phyloP scores from a whole-genome alignment of 2,797 vertebrate genomes.

The Lepus oiostolus region DNA sequence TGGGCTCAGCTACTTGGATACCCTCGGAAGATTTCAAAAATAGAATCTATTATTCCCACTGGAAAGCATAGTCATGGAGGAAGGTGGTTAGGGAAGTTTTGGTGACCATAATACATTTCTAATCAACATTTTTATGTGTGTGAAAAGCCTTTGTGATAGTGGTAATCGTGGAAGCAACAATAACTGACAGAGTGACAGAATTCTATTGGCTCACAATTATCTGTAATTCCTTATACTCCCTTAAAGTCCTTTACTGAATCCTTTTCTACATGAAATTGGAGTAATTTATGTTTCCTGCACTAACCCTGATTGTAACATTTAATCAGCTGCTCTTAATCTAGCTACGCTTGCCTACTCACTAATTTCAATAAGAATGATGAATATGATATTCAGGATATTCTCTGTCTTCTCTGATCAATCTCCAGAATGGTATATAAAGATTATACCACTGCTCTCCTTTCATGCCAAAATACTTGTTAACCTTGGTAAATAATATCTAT shows the following conservation, averaged over 20 bases:
- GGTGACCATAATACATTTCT: neutral
- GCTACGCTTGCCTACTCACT: neutral
- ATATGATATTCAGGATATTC: neutral
- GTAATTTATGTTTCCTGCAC: neutral
- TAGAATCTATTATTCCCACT: neutral
- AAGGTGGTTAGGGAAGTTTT: neutral
- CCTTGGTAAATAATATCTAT: neutral
- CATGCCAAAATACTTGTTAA: neutral
- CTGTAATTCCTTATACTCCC: neutral
- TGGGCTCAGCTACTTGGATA: neutral
- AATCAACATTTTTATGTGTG: neutral
- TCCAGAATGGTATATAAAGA: neutral
- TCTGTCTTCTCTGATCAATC: neutral
- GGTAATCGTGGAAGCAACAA: neutral
- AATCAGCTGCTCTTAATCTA: neutral
- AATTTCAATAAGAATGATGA: neutral
- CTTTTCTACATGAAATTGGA: neutral
- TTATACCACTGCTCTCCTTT: neutral
- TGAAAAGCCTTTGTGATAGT: neutral
- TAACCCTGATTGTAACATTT: neutral
- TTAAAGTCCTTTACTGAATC: neutral
- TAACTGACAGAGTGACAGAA: neutral
- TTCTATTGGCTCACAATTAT: neutral
- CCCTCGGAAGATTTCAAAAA: conserved; percentile 25
- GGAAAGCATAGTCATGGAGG: neutral